A percentile compares a stretch with the other conserved stretches of the same genome.
phyloP scores from a whole-genome alignment of 2,888 invertebrate genomes.

The Proisotoma minuta region DNA sequence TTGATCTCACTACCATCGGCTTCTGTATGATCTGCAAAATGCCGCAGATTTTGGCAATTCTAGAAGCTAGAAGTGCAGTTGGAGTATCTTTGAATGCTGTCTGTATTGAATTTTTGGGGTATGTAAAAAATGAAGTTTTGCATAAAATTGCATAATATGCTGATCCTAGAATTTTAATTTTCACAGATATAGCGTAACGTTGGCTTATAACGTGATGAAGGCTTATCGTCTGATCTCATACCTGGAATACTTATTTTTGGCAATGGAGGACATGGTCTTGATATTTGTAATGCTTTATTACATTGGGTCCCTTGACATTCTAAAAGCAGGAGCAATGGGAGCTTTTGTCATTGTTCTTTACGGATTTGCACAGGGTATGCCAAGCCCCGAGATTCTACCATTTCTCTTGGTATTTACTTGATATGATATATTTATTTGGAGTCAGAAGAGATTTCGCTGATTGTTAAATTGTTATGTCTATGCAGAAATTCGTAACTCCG shows the following conservation, averaged over 20 bases:
- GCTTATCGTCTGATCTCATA: conserved; percentile 70
- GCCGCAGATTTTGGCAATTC: conserved; percentile 71
- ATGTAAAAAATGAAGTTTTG: conserved; percentile 46
- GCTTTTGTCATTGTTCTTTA: conserved; percentile 54
- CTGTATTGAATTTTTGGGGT: conserved; percentile 67
- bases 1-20: conserved; percentile 59
- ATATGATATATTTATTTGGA: no score
- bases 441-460: no score
- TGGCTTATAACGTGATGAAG: conserved; percentile 73
- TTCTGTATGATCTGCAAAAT: conserved; percentile 74
- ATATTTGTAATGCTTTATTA: conserved; percentile 68
- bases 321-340: conserved; percentile 49
- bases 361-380: conserved; percentile 55
- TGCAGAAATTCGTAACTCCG: conserved; percentile 68
- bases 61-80: conserved; percentile 61
- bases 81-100: conserved; percentile 66
- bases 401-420: conserved; percentile 65
- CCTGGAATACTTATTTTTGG: conserved; percentile 76
- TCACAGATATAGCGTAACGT: conserved; percentile 73
- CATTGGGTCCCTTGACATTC: conserved; percentile 56
- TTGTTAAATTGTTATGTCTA: no score
- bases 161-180: no score
- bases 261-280: conserved; percentile 69
- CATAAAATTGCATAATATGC: neutral
- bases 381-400: conserved; percentile 55